Evolutionary conservation across 2,797 vertebrate species (phyloP).

Genomic region (Aplochiton taeniatus): DNA sequence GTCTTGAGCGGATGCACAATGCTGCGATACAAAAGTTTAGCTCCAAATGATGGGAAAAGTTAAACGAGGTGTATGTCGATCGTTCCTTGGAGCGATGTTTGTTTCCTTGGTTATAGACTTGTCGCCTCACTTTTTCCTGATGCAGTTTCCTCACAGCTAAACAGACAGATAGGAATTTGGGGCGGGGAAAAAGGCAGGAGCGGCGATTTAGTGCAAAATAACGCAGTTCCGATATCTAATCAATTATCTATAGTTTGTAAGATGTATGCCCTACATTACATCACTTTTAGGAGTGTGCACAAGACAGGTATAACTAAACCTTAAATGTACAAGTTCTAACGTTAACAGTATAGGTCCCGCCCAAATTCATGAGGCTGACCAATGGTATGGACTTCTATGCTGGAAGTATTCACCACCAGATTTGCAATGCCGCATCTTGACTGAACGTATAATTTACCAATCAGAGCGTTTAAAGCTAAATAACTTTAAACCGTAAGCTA

Average conservation of each 20-base stretch:
- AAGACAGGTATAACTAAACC: too few relatives aligned
- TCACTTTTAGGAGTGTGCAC: too few relatives aligned
- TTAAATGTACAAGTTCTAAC: too few relatives aligned
- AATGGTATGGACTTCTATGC: too few relatives aligned
- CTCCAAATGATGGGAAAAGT: slow-evolving; percentile 8
- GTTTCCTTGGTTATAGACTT: slow-evolving; percentile 38
- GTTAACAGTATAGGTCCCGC: slow-evolving; percentile 17
- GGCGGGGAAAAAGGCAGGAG: slow-evolving; percentile 60
- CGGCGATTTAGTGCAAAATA: not conserved
- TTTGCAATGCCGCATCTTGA: too few relatives aligned
- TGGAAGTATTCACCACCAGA: too few relatives aligned
- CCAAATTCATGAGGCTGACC: not conserved
- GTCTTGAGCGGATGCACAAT: not conserved
- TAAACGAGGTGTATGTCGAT: not conserved
- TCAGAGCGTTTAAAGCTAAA: not conserved
- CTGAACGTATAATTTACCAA: slow-evolving; percentile 19
- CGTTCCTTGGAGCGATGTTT: slow-evolving; percentile 14
- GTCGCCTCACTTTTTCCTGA: slow-evolving; percentile 30
- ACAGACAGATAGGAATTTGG: slow-evolving; percentile 70
- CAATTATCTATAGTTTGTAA: not conserved
- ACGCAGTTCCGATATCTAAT: not conserved
- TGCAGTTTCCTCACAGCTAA: slow-evolving; percentile 12
- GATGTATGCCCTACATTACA: too few relatives aligned
- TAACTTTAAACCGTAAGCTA: not conserved
- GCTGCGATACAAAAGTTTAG: not conserved